These are phyloP conservation scores for Oscheius sp. DNA, from an alignment of 2,888 invertebrate genomes.

Conservation along the genomic window DNA sequence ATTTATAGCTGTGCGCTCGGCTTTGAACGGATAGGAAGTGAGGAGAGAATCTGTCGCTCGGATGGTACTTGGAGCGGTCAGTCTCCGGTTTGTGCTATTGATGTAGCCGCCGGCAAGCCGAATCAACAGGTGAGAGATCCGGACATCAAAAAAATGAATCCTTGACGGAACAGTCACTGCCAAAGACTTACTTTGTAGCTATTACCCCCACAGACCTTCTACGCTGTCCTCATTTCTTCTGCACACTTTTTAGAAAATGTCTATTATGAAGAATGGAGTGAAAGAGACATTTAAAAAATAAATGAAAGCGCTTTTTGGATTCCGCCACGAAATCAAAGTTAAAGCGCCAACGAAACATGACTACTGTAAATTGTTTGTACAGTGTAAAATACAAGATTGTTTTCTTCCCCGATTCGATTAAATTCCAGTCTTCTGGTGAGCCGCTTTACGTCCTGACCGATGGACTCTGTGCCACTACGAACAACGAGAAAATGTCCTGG, in stretches of 20 bases:
- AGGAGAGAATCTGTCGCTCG: constrained; percentile 80
- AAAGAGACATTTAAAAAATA: not conserved
- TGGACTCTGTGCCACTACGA: constrained; percentile 51
- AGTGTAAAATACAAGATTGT: no score
- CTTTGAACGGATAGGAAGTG: constrained; percentile 87
- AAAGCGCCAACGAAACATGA: no score
- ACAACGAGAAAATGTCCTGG: constrained; percentile 53
- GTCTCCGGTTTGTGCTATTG: constrained; percentile 65
- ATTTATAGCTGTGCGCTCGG: constrained; percentile 87
- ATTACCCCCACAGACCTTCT: not conserved
- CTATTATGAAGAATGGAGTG: not conserved
- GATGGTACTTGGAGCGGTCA: constrained; percentile 61
- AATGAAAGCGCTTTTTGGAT: no score
- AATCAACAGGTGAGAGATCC: constrained; percentile 43
- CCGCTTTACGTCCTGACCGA: constrained; percentile 45
- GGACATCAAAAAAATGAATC: not conserved
- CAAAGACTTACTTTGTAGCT: not conserved
- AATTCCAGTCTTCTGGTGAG: constrained; percentile 50
- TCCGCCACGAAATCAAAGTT: no score
- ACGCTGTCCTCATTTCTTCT: not conserved
- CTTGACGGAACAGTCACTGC: not conserved
- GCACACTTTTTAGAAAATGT: not conserved
- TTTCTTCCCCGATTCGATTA: not conserved
- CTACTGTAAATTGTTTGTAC: no score
- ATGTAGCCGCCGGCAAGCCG: constrained; percentile 62